Evolutionary conservation across 2,888 invertebrate genomes (phyloP).

Genomic region (Eutolmus rufibarbis): DNA sequence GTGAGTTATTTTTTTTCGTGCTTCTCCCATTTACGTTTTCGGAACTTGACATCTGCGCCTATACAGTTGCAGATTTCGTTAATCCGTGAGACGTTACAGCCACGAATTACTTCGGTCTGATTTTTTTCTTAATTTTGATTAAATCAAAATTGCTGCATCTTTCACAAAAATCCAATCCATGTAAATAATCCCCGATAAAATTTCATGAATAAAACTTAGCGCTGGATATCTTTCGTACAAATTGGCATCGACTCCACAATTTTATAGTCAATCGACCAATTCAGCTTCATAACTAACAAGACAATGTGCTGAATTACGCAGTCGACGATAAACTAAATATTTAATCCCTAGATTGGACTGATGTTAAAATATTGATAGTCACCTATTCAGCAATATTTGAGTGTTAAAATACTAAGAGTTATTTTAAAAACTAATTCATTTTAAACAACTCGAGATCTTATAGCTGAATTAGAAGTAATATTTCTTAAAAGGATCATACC

Average conservation of each 20-base stretch:
- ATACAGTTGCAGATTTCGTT: background rate
- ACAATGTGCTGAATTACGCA: background rate
- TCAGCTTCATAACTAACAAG: background rate
- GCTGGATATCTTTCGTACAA: no score
- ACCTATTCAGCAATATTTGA: background rate
- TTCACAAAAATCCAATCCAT: background rate
- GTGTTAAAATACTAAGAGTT: background rate
- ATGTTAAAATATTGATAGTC: background rate
- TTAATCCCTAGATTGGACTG: no score
- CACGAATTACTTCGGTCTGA: background rate
- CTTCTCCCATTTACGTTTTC: background rate
- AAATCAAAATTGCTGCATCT: background rate
- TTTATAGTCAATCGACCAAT: background rate
- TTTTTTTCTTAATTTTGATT: background rate
- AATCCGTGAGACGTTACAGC: background rate
- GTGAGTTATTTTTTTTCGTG: background rate
- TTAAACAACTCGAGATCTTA: background rate
- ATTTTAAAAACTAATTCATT: background rate
- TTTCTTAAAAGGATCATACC: no score
- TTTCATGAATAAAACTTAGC: no score
- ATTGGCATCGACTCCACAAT: no score
- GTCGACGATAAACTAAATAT: no score
- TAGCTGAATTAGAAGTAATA: no score
- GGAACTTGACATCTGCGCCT: slow-evolving; percentile 23
- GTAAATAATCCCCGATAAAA: no score